These are phyloP conservation scores for Bicyclus anynana DNA, from an alignment of 1,140 invertebrate species.

Conservation along the genomic window DNA sequence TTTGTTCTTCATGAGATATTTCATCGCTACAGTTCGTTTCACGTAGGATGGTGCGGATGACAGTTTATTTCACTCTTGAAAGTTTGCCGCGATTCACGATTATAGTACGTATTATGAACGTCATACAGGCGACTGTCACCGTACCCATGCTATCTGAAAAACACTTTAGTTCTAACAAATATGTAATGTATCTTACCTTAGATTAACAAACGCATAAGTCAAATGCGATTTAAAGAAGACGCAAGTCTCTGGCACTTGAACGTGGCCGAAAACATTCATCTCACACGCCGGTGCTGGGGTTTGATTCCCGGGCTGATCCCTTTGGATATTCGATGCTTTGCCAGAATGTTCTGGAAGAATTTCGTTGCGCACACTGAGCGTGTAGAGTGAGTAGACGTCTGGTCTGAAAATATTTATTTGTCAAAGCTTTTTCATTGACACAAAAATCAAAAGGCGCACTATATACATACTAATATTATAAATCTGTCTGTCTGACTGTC, in stretches of 20 bases:
- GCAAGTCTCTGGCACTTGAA: conserved; percentile 49
- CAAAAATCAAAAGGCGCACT: too few relatives aligned
- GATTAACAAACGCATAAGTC: conserved; percentile 81
- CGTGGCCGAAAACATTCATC: conserved; percentile 47
- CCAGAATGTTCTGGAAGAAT: conserved; percentile 39
- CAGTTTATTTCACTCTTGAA: too few relatives aligned
- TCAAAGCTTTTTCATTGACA: background rate
- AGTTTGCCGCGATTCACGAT: too few relatives aligned
- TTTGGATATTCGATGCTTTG: background rate
- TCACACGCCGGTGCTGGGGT: conserved; percentile 17
- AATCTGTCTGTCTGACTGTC: too few relatives aligned
- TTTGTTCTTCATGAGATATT: too few relatives aligned
- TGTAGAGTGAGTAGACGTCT: conserved; percentile 56
- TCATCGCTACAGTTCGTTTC: too few relatives aligned
- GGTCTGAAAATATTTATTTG: conserved; percentile 34
- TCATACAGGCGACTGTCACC: too few relatives aligned
- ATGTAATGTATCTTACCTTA: conserved; percentile 54
- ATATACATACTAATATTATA: too few relatives aligned
- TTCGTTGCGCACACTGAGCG: conserved; percentile 49
- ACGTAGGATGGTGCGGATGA: too few relatives aligned
- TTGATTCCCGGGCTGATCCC: conserved; percentile 6
- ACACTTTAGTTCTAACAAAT: too few relatives aligned
- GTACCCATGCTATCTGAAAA: too few relatives aligned
- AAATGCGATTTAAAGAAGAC: conserved; percentile 79
- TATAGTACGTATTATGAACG: too few relatives aligned